A percentile compares a stretch with the other conserved stretches of the same genome.
Evolutionary conservation across 2,113 vertebrate species (phyloP).

Genomic region (Tiliqua scincoides): DNA sequence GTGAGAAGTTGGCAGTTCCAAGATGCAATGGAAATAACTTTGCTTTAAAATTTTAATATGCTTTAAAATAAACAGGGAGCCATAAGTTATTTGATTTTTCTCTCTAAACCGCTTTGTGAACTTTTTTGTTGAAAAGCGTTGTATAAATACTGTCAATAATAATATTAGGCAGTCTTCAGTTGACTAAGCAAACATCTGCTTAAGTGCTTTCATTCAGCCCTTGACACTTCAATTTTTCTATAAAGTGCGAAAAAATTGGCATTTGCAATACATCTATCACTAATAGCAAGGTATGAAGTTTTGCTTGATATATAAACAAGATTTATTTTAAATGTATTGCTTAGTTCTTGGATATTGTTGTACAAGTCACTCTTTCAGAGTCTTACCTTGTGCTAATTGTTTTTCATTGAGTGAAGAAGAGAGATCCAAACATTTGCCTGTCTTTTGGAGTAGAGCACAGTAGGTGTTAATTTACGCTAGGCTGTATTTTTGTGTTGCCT

Average conservation of each 20-base stretch:
- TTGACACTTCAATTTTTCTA: constrained; percentile 28
- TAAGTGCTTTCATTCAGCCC: constrained; percentile 4
- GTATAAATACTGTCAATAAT: too few relatives aligned
- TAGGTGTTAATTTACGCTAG: neutral
- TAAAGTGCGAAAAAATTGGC: constrained; percentile 33
- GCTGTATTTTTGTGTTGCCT: neutral
- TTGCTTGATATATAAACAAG: neutral
- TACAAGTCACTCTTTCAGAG: neutral
- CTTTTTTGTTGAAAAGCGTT: too few relatives aligned
- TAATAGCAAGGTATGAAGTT: neutral
- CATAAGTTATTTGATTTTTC: too few relatives aligned
- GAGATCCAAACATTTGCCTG: fast-evolving
- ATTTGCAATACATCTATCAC: neutral
- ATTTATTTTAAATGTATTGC: neutral
- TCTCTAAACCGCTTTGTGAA: too few relatives aligned
- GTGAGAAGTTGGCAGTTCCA: neutral
- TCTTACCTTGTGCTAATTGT: neutral
- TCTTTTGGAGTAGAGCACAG: neutral
- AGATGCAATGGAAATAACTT: neutral
- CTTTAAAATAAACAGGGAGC: too few relatives aligned
- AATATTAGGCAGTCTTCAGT: too few relatives aligned
- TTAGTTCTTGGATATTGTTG: neutral
- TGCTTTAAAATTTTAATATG: too few relatives aligned
- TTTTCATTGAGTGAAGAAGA: constrained; percentile 9
- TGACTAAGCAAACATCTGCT: neutral